Conservation (phyloP, 2,113 vertebrate genomes). For the Odocoileus hemionus region DNA sequence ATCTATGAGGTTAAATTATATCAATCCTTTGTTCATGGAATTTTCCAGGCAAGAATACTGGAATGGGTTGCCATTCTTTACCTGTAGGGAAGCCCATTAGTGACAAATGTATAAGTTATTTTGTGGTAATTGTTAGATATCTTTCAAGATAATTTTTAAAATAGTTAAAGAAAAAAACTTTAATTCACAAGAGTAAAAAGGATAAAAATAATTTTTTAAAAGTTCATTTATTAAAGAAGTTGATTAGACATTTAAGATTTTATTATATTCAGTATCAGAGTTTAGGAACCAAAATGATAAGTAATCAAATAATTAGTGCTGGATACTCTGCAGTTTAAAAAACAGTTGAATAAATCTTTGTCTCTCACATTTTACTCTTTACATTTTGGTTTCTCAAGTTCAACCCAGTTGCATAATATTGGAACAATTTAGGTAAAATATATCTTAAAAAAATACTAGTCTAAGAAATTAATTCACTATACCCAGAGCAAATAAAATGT, state of each 20-base stretch:
- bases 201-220: neutral
- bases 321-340: neutral
- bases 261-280: neutral
- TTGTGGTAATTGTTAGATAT: neutral
- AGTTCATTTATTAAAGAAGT: neutral
- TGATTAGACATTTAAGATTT: neutral
- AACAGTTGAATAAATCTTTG: neutral
- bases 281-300: neutral
- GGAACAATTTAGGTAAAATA: neutral
- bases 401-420: neutral
- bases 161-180: neutral
- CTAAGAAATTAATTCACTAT: neutral
- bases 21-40: neutral
- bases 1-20: neutral
- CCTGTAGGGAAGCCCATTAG: neutral
- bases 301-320: neutral
- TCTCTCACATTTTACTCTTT: neutral
- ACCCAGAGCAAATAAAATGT: neutral
- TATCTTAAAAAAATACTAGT: neutral
- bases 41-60: neutral
- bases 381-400: neutral
- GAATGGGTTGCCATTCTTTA: neutral
- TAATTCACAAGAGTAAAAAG: neutral
- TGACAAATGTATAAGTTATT: neutral
- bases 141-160: neutral